Conservation (phyloP, 2,113 vertebrate species). For the Ageneiosus marmoratus region DNA sequence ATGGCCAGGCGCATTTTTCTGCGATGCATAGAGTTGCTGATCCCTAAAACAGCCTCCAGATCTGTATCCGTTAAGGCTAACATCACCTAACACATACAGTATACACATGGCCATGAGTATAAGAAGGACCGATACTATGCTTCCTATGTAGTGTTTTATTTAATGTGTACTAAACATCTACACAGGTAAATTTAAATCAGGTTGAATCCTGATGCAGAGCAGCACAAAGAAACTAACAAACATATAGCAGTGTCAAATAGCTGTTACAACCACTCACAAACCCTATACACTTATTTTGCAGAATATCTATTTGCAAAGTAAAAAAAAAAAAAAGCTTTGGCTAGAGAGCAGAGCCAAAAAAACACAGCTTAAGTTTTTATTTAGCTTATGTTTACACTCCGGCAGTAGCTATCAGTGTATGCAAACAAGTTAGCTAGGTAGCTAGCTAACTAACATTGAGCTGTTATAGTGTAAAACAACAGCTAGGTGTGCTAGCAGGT, state of each 20-base stretch:
- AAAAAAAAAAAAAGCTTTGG: background rate
- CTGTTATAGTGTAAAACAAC: background rate
- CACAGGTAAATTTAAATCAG: background rate
- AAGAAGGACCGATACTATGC: background rate
- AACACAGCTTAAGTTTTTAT: background rate
- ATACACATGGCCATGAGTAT: background rate
- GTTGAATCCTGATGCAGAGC: background rate
- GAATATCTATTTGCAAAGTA: background rate
- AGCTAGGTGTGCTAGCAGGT: background rate
- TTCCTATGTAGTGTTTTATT: background rate
- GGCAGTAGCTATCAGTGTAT: background rate
- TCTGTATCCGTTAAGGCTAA: slow-evolving; percentile 83
- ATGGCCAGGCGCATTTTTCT: slow-evolving; percentile 84
- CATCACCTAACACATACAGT: slow-evolving; percentile 75
- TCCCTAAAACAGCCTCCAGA: slow-evolving; percentile 79
- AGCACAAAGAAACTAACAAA: background rate
- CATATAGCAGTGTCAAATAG: background rate
- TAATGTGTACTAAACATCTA: background rate
- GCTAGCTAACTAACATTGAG: background rate
- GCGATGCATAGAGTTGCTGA: slow-evolving; percentile 82
- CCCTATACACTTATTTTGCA: background rate
- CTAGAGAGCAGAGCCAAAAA: background rate
- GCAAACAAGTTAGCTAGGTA: background rate
- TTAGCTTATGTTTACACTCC: background rate
- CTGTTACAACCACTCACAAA: background rate